These are phyloP conservation scores for Amiota mariae DNA, from an alignment of 2,888 invertebrate genomes.

Conservation along the genomic window DNA sequence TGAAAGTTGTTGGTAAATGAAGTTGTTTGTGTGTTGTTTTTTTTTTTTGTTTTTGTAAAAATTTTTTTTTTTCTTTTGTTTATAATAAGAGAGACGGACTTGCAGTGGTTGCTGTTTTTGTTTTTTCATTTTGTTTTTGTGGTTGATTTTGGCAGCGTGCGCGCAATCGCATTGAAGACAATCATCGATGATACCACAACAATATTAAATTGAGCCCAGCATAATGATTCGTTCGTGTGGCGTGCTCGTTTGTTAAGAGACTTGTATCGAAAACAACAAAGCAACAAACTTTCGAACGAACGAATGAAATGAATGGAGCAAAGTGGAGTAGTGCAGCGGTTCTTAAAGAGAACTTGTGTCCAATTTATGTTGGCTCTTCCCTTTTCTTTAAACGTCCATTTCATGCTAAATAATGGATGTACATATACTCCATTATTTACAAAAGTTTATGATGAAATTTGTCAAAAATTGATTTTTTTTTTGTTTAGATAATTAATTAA, in stretches of 20 bases:
- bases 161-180: conserved; percentile 8
- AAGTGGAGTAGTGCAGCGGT: not conserved
- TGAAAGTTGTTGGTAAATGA: conserved; percentile 29
- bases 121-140: not conserved
- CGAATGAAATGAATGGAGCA: not conserved
- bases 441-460: too few relatives aligned
- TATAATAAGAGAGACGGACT: not conserved
- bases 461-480: too few relatives aligned
- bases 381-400: too few relatives aligned
- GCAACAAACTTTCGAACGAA: not conserved
- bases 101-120: too few relatives aligned
- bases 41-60: conserved; percentile 35
- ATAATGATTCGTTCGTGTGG: conserved; percentile 19
- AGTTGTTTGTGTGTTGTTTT: conserved; percentile 28
- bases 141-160: conserved; percentile 9
- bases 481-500: too few relatives aligned
- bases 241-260: conserved; percentile 13
- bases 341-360: not conserved
- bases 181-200: conserved; percentile 14
- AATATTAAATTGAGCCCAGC: not conserved
- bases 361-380: not conserved
- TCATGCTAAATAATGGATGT: too few relatives aligned
- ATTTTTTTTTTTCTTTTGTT: conserved; percentile 22
- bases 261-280: not conserved
- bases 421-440: too few relatives aligned